phyloP scores from a whole-genome alignment of 2,888 invertebrate genomes.

The Dryomyza anilis region DNA sequence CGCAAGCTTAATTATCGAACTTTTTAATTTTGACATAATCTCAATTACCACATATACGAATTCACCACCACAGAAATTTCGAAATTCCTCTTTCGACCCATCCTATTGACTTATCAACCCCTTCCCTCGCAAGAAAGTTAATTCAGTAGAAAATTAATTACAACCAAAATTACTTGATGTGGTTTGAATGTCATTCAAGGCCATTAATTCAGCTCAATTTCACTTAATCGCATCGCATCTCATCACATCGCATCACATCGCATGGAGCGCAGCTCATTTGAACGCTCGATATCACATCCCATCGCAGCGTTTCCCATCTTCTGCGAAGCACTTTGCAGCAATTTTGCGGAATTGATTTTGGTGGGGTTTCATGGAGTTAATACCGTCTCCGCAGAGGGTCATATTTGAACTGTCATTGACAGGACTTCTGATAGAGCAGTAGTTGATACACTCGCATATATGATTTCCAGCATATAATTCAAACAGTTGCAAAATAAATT shows the following conservation, averaged over 20 bases:
- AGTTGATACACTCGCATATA: no score
- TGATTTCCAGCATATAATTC: no score
- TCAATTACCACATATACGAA: slow-evolving; percentile 1
- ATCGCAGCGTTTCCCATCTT: not conserved
- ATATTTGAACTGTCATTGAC: no score
- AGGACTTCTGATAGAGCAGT: no score
- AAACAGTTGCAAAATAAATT: no score
- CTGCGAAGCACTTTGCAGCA: not conserved
- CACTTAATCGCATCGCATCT: not conserved
- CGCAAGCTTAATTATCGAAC: no score
- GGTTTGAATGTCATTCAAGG: slow-evolving; percentile 4
- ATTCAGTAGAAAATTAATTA: slow-evolving; percentile 20
- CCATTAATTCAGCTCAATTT: slow-evolving; percentile 13
- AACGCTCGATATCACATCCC: not conserved
- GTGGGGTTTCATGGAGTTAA: no score
- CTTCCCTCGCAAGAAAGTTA: slow-evolving; percentile 6
- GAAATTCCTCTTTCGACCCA: not conserved
- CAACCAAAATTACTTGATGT: slow-evolving; percentile 11
- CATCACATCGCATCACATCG: not conserved
- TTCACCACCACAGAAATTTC: not conserved
- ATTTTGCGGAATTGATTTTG: no score
- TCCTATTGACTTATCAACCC: not conserved
- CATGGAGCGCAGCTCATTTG: not conserved
- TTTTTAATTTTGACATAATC: not conserved
- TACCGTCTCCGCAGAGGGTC: not conserved